phyloP scores from a whole-genome alignment of 2,797 vertebrate genomes.

The Tinamus major region DNA sequence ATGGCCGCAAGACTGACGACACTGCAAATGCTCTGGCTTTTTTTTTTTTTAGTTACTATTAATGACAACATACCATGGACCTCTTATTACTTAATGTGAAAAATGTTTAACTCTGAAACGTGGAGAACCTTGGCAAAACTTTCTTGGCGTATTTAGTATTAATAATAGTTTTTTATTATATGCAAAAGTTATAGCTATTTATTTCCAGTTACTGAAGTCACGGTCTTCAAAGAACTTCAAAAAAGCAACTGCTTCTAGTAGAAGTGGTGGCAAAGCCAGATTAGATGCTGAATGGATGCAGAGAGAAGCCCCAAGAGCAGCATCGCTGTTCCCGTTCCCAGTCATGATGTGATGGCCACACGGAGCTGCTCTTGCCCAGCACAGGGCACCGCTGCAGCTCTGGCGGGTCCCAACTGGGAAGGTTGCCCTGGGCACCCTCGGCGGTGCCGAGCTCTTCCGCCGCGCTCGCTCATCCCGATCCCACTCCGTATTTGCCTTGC shows the following conservation, averaged over 20 bases:
- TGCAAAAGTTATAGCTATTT: slow-evolving; percentile 21
- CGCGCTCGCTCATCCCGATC: too few relatives aligned
- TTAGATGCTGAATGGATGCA: accelerated
- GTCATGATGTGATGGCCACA: too few relatives aligned
- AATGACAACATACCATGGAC: not conserved
- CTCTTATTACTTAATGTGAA: not conserved
- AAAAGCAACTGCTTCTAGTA: not conserved
- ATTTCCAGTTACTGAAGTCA: not conserved
- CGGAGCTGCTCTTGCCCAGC: too few relatives aligned
- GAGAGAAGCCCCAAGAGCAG: not conserved
- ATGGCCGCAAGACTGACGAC: not conserved
- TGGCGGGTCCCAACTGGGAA: too few relatives aligned
- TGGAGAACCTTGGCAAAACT: not conserved
- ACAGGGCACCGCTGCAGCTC: too few relatives aligned
- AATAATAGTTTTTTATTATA: not conserved
- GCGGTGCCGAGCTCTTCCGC: not conserved
- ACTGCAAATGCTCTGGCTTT: not conserved
- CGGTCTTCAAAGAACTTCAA: not conserved
- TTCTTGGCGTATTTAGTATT: not conserved
- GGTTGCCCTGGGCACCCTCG: too few relatives aligned
- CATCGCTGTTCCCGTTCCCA: too few relatives aligned
- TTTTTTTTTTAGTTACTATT: not conserved
- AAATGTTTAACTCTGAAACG: not conserved
- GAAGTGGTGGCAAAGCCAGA: accelerated
- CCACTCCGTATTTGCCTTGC: too few relatives aligned